Percentiles rank a stretch among this genome's conserved stretches.
These are phyloP conservation scores for Apeltes quadracus DNA, from an alignment of 2,113 vertebrate species.

Conservation along the genomic window DNA sequence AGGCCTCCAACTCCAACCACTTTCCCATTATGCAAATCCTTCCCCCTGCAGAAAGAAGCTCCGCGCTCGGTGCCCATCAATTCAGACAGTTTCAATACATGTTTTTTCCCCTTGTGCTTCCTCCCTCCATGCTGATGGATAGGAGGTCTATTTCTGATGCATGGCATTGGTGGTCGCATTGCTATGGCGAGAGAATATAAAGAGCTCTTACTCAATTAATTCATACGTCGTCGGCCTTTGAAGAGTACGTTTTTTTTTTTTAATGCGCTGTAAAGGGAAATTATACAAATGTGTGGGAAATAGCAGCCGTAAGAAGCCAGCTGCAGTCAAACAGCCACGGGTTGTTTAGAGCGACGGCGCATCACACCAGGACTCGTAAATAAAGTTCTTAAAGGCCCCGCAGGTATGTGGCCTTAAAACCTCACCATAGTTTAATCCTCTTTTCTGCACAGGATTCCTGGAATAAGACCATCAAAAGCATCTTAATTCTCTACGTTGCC, in stretches of 20 bases:
- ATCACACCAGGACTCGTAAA: slow-evolving; percentile 58
- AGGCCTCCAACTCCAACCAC: slow-evolving; percentile 55
- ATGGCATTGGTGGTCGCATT: slow-evolving; percentile 61
- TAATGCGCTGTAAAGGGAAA: slow-evolving; percentile 63
- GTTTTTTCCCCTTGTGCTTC: slow-evolving; percentile 6
- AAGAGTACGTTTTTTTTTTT: slow-evolving; percentile 57
- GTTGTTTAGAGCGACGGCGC: slow-evolving; percentile 65
- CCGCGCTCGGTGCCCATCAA: slow-evolving; percentile 73
- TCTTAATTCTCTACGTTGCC: slow-evolving; percentile 58
- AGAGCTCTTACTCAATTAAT: slow-evolving; percentile 75
- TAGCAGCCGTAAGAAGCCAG: slow-evolving; percentile 54
- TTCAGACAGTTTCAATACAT: slow-evolving; percentile 75
- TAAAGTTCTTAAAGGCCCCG: slow-evolving; percentile 66
- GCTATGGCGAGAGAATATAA: slow-evolving; percentile 63
- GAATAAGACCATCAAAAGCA: slow-evolving; percentile 63
- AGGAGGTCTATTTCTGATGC: slow-evolving; percentile 75
- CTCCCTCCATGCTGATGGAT: slow-evolving; percentile 64
- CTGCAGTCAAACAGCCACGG: slow-evolving; percentile 50
- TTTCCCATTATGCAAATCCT: slow-evolving; percentile 81
- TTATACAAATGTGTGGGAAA: slow-evolving; percentile 73
- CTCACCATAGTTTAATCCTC: slow-evolving; percentile 69
- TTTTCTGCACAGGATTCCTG: slow-evolving; percentile 53
- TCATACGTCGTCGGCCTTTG: slow-evolving; percentile 70
- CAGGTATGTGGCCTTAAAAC: slow-evolving; percentile 64
- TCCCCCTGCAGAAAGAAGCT: slow-evolving; percentile 76